Conservation (phyloP, 2,888 invertebrate genomes). For the Mellilla xanthometata region DNA sequence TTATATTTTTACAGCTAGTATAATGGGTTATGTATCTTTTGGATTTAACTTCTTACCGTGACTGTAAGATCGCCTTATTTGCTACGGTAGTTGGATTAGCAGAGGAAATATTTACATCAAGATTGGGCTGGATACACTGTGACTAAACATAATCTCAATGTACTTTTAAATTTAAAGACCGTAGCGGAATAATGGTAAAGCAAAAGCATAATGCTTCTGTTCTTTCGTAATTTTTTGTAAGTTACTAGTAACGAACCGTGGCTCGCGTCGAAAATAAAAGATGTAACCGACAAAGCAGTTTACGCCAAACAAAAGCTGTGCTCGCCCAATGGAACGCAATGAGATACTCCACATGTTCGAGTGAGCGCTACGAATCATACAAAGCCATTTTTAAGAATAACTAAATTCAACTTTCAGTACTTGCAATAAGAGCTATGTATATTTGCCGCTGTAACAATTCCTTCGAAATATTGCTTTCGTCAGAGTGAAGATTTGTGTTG, state of each 20-base stretch:
- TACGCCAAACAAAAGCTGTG: constrained; percentile 53
- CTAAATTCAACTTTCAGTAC: constrained; percentile 15
- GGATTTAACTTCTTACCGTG: constrained; percentile 33
- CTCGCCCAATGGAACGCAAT: constrained; percentile 63
- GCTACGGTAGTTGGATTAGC: constrained; percentile 49
- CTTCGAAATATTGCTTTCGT: constrained; percentile 23
- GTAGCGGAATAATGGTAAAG: neutral
- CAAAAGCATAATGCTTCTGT: constrained; percentile 12
- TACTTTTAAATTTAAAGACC: neutral
- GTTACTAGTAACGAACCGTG: constrained; percentile 15
- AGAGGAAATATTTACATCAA: constrained; percentile 59
- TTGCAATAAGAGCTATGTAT: constrained; percentile 11
- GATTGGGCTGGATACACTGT: constrained; percentile 46
- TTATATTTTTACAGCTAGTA: constrained; percentile 32
- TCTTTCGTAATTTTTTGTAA: constrained; percentile 19
- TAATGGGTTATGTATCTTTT: constrained; percentile 34
- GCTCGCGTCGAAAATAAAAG: constrained; percentile 43
- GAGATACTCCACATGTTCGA: constrained; percentile 62
- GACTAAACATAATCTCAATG: constrained; percentile 36
- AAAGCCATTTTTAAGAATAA: constrained; percentile 22
- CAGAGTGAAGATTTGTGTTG: constrained; percentile 36
- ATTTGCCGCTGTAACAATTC: neutral
- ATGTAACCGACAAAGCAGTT: constrained; percentile 48
- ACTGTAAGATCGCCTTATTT: constrained; percentile 38
- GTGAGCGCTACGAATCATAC: constrained; percentile 34